Base-by-base conservation (phyloP, 2,797 vertebrate species). In the Poliocrania exsul region DNA sequence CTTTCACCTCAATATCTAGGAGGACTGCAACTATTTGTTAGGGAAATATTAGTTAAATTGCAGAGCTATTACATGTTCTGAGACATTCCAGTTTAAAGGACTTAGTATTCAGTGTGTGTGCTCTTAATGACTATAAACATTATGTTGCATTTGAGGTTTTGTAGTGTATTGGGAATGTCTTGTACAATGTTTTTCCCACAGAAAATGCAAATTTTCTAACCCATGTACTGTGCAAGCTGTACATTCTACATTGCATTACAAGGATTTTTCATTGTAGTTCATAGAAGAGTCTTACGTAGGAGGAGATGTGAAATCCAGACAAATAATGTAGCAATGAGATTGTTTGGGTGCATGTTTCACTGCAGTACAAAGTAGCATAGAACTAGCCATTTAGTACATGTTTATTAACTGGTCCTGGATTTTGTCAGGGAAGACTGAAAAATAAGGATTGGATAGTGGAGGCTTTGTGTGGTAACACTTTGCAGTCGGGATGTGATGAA, bases 31-130 rank as follows among this genome's bases (percentile, higher is more conserved):
- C 50, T 88, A n/a, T 94, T 82, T 85, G 62, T 93, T 93, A 86
- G 80, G 42, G 61, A 81, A 93, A 88, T 86, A 60, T 6, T 82
- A 62, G 71, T 85, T 85, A 86, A 94, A 94, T 86, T 94, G 80
- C 46, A 66, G 38, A 86, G 42, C 80, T 92, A 13, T 90, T 93
- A 66, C 35, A 29, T 70, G 26, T 78, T 35, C 75, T 60, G 53
- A 91, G 78, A 80, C 49, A 62, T 81, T 89, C 69, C 53, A 46
- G 25, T 93, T 86, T 91, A 61, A 72, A 72, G 57, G 71, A 65
- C 37, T 89, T 92, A 58, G 33, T 70, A 80, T 87, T 80, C 81
- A 38, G 24, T 82, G 65, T 83, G 51, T 67, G 40, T 78, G 79
- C 35, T 94, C 33, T 60, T 92, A 94, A 95, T 82, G 60, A 57